Base-by-base conservation (phyloP, 2,797 vertebrate genomes). In the Enteromius treurensis region DNA sequence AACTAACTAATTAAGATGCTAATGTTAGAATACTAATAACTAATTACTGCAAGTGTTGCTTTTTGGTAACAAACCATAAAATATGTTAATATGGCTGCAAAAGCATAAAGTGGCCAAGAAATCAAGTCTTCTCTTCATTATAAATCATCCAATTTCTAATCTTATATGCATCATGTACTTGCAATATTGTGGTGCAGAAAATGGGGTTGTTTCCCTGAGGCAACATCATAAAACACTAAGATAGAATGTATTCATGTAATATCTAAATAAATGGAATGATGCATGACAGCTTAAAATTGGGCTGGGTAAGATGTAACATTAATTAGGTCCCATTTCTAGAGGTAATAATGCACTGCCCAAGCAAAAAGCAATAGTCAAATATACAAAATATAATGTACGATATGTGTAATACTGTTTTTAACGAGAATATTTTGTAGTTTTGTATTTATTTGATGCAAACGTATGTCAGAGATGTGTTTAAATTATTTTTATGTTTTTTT, bases 281-380 rank as follows among this genome's bases (percentile, higher is more conserved):
- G 14, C 0, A 2, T 17, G 15, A 23, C 26, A 47, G 17, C 23
- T 2, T 17, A 49, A 1, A 8, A 47, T 11, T 49, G 49, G 4
- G 10, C 26, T 51, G 26, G 9, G 49, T 34, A 74, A 74, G 17
- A 53, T 47, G 51, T 32, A 19, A 49, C n/a, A 15, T 55, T 55
- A 55, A 55, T n/a, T 47, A 37, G 32, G 19, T 23, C 26, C 26
- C 26, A 71, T 71, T 73, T 73, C 23, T 32, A 79, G 2, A 49
- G 15, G 77, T 13, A 45, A 40, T 55, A 53, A 60, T 15, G 19
- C 10, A 81, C 55, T 81, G 40, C 37, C 37, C 60, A 34, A 0
- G 6, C 8, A 76, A 81, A 55, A 62, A 47, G 51, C 34, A 73
- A 23, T 71, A 73, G 21, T 58, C 4, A 58, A 81, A 62, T 23